These are phyloP conservation scores for Drosophila histrio DNA, from an alignment of 2,888 invertebrate genomes.

Conservation along the genomic window DNA sequence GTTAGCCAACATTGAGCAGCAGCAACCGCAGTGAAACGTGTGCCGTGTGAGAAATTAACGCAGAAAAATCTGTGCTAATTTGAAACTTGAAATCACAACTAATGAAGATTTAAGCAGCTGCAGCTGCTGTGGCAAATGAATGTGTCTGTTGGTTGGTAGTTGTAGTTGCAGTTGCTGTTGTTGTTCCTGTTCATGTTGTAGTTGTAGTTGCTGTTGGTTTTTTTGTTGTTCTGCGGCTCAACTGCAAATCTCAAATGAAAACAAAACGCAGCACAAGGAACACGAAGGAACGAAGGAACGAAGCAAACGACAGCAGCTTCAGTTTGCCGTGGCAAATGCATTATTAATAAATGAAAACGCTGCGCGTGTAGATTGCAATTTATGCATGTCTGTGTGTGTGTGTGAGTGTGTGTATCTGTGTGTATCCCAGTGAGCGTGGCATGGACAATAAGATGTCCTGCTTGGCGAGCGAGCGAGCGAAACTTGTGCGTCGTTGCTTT, in stretches of 20 bases:
- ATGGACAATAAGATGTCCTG: slow-evolving; percentile 61
- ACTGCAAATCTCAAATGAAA: slow-evolving; percentile 60
- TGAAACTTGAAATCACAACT: slow-evolving; percentile 62
- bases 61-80: slow-evolving; percentile 56
- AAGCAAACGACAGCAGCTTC: slow-evolving; percentile 10
- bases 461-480: slow-evolving; percentile 26
- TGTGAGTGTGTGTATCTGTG: slow-evolving; percentile 5
- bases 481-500: slow-evolving; percentile 53
- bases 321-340: slow-evolving; percentile 51
- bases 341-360: slow-evolving; percentile 66
- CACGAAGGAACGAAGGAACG: slow-evolving; percentile 24
- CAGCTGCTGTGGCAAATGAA: slow-evolving; percentile 55
- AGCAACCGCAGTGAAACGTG: slow-evolving; percentile 52
- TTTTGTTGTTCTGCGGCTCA: slow-evolving; percentile 15
- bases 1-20: slow-evolving; percentile 52
- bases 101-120: slow-evolving; percentile 67
- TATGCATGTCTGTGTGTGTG: slow-evolving; percentile 40
- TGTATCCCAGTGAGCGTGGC: slow-evolving; percentile 26
- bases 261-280: slow-evolving; percentile 44
- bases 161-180: background rate
- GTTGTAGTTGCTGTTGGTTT: background rate
- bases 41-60: slow-evolving; percentile 52
- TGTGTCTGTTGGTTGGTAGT: slow-evolving; percentile 39
- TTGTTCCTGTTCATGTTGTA: too few relatives aligned
- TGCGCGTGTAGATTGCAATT: slow-evolving; percentile 60